Evolutionary conservation across 2,888 invertebrate genomes (phyloP).

Genomic region (Fragum sueziense): DNA sequence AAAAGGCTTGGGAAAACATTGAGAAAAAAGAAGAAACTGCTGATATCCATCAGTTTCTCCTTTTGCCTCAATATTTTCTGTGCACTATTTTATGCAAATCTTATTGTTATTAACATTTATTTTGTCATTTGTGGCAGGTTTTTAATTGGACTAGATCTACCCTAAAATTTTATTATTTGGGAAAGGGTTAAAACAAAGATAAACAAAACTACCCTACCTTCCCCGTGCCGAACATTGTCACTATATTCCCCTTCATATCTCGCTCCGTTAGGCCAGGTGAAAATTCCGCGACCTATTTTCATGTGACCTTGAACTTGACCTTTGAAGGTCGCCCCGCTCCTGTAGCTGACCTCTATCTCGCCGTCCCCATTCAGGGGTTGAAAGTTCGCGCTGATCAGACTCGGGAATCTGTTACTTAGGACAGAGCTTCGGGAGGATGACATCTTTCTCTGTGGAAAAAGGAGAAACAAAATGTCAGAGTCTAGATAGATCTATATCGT

Average conservation of each 20-base stretch:
- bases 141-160: no score
- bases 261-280: constrained; percentile 81
- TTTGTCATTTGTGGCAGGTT: no score
- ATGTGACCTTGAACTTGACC: constrained; percentile 74
- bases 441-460: not conserved
- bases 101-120: no score
- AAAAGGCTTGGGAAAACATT: no score
- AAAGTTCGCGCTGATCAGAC: constrained; percentile 65
- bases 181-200: no score
- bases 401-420: constrained; percentile 48
- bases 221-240: constrained; percentile 78
- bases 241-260: constrained; percentile 80
- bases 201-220: constrained; percentile 73
- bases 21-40: no score
- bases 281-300: constrained; percentile 77
- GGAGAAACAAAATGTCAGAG: not conserved
- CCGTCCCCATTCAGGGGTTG: constrained; percentile 57
- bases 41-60: no score
- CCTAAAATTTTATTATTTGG: no score
- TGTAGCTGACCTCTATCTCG: constrained; percentile 69
- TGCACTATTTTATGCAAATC: no score
- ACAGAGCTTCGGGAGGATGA: constrained; percentile 9
- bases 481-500: no score
- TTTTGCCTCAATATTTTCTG: no score
- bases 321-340: constrained; percentile 77